Conservation (phyloP, 2,113 vertebrate species). For the Psilopsiagon aymara region DNA sequence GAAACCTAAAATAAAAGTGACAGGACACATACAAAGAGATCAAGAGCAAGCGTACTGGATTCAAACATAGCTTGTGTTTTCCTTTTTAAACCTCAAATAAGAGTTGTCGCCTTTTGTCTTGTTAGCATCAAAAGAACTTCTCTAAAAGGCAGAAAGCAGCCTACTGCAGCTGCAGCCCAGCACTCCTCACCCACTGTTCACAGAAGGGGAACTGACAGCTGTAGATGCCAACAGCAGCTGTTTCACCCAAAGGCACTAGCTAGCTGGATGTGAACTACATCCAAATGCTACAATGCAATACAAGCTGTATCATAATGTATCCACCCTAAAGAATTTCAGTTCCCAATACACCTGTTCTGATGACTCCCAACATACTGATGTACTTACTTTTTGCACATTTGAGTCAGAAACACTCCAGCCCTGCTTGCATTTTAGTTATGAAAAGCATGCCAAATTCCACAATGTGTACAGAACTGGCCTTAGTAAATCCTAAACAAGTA, state of each 20-base stretch:
- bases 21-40: background rate
- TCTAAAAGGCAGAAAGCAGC: background rate
- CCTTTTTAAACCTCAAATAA: background rate
- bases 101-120: background rate
- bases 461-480: background rate
- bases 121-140: conserved; percentile 11
- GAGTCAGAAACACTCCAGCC: background rate
- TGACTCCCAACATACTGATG: background rate
- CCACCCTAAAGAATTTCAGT: background rate
- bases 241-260: background rate
- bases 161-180: background rate
- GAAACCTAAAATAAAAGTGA: conserved; percentile 33
- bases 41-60: background rate
- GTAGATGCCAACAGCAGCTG: background rate
- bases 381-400: background rate
- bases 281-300: background rate
- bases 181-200: background rate
- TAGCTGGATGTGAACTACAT: background rate
- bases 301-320: background rate
- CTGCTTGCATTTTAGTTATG: background rate
- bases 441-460: background rate
- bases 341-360: background rate
- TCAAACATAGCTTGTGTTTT: background rate
- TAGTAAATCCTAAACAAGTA: background rate
- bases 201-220: background rate